phyloP scores from a whole-genome alignment of 1,140 invertebrate genomes.

The Polypedilum vanderplanki region DNA sequence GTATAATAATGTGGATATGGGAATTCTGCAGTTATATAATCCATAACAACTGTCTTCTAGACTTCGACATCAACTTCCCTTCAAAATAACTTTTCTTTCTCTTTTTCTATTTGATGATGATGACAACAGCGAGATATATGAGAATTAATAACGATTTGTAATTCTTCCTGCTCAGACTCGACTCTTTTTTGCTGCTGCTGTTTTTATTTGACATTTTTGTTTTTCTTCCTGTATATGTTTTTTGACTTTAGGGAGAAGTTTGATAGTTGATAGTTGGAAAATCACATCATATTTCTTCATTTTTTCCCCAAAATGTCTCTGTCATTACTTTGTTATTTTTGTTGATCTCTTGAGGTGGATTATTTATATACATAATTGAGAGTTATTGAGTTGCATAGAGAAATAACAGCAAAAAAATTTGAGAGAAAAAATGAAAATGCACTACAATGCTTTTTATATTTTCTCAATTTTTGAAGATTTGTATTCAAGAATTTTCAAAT shows the following conservation, averaged over 20 bases:
- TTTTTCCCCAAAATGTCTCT: not conserved
- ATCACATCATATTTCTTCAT: not conserved
- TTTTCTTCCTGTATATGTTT: conserved; percentile 21
- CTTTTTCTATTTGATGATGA: not conserved
- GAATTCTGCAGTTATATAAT: not conserved
- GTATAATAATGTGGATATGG: conserved; percentile 2
- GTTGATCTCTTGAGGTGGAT: not conserved
- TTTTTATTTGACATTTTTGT: conserved; percentile 27
- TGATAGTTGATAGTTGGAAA: not conserved
- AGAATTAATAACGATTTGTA: conserved; percentile 6
- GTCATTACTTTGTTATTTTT: not conserved
- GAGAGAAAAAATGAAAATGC: too few species aligned
- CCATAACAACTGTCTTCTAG: conserved; percentile 1
- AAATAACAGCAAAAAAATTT: too few species aligned
- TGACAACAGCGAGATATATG: not conserved
- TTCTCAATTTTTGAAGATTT: too few species aligned
- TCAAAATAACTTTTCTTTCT: not conserved
- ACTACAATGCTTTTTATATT: too few species aligned
- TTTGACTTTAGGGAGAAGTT: not conserved
- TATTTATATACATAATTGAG: not conserved
- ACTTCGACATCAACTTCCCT: not conserved
- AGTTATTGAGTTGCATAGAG: not conserved
- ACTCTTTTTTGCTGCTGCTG: not conserved
- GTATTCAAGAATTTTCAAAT: too few species aligned
- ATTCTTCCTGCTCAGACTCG: conserved; percentile 8